These are phyloP conservation scores for Calliopum simillimum DNA, from an alignment of 2,888 invertebrate genomes.

Conservation along the genomic window DNA sequence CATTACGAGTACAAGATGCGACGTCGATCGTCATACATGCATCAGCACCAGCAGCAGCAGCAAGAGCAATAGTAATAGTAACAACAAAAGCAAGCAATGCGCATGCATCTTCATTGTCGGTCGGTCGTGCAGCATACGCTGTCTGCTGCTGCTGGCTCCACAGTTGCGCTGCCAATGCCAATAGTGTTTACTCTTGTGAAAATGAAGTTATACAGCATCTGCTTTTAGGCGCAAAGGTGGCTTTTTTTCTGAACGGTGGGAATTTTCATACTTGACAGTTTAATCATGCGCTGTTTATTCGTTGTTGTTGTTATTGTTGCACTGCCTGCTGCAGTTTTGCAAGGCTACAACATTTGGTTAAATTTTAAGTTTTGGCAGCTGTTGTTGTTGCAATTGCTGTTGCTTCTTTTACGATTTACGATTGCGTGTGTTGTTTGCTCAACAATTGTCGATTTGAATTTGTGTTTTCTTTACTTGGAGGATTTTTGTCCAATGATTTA, in stretches of 20 bases:
- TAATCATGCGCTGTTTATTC: constrained; percentile 19
- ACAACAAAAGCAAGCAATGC: not conserved
- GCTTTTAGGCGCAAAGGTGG: not conserved
- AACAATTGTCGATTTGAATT: constrained; percentile 17
- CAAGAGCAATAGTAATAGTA: not conserved
- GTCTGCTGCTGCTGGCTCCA: too few species aligned
- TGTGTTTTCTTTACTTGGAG: not conserved
- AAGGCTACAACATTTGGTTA: too few species aligned
- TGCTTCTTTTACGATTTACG: too few species aligned
- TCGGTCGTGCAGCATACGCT: too few species aligned
- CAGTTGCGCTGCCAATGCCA: too few species aligned
- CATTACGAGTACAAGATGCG: constrained; percentile 11
- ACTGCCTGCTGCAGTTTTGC: not conserved
- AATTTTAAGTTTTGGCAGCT: too few species aligned
- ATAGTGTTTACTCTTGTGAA: too few species aligned
- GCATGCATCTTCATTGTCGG: constrained; percentile 9
- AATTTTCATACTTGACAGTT: constrained; percentile 26
- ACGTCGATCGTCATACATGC: constrained; percentile 9
- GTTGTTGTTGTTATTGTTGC: too few species aligned
- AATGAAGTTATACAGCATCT: too few species aligned
- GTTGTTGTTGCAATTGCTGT: too few species aligned
- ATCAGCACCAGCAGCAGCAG: not conserved
- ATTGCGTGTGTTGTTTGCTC: too few species aligned
- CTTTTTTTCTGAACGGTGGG: constrained; percentile 14
- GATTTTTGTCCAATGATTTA: too few species aligned